These are phyloP conservation scores for Halyomorpha halys DNA, from an alignment of 1,140 invertebrate species.

Conservation along the genomic window DNA sequence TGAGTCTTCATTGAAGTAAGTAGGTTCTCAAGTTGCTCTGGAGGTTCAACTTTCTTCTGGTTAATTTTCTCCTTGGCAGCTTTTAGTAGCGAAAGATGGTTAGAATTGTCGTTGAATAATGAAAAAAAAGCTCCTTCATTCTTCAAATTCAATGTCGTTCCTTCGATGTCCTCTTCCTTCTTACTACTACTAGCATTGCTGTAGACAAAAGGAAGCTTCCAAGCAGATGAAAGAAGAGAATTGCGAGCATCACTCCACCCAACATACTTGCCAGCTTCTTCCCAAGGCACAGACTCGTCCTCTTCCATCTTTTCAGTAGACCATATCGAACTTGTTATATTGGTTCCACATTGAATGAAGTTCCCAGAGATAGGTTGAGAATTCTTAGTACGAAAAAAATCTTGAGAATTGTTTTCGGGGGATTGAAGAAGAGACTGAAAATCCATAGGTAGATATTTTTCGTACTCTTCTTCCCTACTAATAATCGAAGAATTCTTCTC, in stretches of 20 bases:
- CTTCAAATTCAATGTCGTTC: constrained; percentile 23
- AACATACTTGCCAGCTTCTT: constrained; percentile 27
- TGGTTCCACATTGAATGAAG: constrained; percentile 37
- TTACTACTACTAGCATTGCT: constrained; percentile 17
- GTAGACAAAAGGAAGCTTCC: constrained; percentile 27
- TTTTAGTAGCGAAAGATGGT: background rate
- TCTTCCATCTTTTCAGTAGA: constrained; percentile 32
- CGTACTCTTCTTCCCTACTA: constrained; percentile 29
- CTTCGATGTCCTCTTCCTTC: constrained; percentile 31
- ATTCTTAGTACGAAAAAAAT: background rate
- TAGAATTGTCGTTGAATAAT: constrained; percentile 22
- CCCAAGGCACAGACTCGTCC: constrained; percentile 24
- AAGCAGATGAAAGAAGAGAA: constrained; percentile 22
- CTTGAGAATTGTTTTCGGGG: constrained; percentile 33
- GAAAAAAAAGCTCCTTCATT: constrained; percentile 28
- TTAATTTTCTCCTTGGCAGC: background rate
- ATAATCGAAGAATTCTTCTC: background rate
- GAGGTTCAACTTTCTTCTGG: constrained; percentile 18
- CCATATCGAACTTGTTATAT: constrained; percentile 40
- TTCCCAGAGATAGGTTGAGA: constrained; percentile 20
- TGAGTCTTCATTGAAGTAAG: constrained; percentile 59
- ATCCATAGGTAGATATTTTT: constrained; percentile 46
- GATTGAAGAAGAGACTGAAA: constrained; percentile 46
- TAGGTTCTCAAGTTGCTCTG: constrained; percentile 47
- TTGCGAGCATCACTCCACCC: constrained; percentile 30